Conservation (phyloP, 2,797 vertebrate species). For the Prionace glauca region DNA sequence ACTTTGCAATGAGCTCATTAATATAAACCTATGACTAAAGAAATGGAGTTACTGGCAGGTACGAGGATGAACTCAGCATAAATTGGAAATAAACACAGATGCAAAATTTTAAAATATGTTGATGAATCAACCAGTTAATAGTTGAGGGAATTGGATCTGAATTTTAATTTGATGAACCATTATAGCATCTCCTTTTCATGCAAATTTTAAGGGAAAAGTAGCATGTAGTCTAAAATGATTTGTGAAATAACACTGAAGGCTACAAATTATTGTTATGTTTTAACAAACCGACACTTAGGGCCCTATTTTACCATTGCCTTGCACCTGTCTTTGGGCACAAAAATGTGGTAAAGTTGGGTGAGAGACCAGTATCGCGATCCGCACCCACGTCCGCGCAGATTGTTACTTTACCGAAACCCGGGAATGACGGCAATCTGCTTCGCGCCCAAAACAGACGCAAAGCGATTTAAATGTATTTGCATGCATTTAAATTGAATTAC, state of each 20-base stretch:
- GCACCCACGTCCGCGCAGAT: no score
- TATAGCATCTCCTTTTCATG: neutral
- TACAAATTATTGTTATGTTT: neutral
- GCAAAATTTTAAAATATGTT: neutral
- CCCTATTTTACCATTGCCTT: no score
- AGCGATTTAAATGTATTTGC: no score
- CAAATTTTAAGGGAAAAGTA: neutral
- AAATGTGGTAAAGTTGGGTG: no score
- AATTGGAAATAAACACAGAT: neutral
- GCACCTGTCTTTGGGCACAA: no score
- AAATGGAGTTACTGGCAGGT: neutral
- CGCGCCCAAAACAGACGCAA: no score
- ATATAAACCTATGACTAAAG: neutral
- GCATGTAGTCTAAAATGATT: neutral
- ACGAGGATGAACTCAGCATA: neutral
- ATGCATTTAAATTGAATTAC: no score
- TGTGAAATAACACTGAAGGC: neutral
- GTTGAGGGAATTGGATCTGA: neutral
- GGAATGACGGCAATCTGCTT: no score
- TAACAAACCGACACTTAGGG: neutral
- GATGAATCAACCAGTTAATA: neutral
- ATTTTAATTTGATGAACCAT: no score
- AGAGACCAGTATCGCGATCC: no score
- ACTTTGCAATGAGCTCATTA: neutral
- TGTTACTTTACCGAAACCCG: no score